Conservation (phyloP, 1,140 invertebrate genomes). For the Cydia pomonella region DNA sequence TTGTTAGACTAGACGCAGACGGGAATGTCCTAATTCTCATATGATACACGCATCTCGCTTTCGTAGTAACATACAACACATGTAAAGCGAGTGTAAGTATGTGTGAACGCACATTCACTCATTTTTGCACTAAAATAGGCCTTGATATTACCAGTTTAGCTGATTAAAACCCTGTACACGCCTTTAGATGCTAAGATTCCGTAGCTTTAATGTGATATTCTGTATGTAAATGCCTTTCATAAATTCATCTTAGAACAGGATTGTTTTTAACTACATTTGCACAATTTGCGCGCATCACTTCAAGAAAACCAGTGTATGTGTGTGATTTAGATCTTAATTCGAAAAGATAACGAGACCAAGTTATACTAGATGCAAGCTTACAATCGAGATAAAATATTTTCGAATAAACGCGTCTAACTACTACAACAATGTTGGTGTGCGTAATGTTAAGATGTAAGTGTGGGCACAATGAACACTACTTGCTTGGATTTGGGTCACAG, state of each 20-base stretch:
- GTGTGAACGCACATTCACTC: slow-evolving; percentile 35
- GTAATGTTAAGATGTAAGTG: slow-evolving; percentile 49
- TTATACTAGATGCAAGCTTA: neutral
- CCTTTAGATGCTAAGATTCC: slow-evolving; percentile 17
- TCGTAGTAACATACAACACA: slow-evolving; percentile 62
- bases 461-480: slow-evolving; percentile 78
- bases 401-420: neutral
- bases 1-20: slow-evolving; percentile 58
- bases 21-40: slow-evolving; percentile 70
- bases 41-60: slow-evolving; percentile 69
- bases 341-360: neutral
- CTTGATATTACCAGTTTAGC: neutral
- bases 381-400: neutral
- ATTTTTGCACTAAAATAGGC: slow-evolving; percentile 35
- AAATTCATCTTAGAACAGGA: slow-evolving; percentile 42
- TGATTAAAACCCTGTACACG: slow-evolving; percentile 9
- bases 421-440: slow-evolving; percentile 32
- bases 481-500: slow-evolving; percentile 76
- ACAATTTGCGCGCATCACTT: neutral
- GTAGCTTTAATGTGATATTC: slow-evolving; percentile 31
- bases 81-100: slow-evolving; percentile 45
- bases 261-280: neutral
- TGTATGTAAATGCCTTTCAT: slow-evolving; percentile 50
- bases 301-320: neutral
- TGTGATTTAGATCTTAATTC: neutral